Evolutionary conservation across 2,888 invertebrate genomes (phyloP).

Genomic region (Stegophylla sp.): DNA sequence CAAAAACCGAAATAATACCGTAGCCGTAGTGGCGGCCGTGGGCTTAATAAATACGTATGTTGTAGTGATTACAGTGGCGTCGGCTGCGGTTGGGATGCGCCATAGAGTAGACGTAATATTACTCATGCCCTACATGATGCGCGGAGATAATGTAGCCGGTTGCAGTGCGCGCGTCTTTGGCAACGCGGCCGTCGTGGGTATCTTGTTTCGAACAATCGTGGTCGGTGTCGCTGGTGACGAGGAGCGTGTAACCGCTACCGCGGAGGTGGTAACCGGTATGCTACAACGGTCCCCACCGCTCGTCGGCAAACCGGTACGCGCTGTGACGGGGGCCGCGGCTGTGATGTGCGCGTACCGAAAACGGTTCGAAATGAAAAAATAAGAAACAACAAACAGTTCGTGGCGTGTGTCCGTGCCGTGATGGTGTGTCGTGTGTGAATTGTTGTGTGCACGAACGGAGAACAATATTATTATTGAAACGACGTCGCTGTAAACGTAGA

Average conservation of each 20-base stretch:
- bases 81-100: too few species aligned
- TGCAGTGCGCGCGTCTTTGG: too few species aligned
- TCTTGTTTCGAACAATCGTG: too few species aligned
- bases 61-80: too few species aligned
- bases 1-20: neutral
- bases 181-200: too few species aligned
- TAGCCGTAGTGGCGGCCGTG: neutral
- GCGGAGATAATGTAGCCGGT: too few species aligned
- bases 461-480: too few species aligned
- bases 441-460: neutral
- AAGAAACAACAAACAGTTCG: neutral
- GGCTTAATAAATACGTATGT: too few species aligned
- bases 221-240: neutral
- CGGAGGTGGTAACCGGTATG: conserved; percentile 29
- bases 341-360: too few species aligned
- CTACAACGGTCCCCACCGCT: neutral
- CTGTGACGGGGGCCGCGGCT: neutral
- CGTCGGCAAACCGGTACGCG: conserved; percentile 9
- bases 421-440: neutral
- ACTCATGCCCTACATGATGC: too few species aligned
- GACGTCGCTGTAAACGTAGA: too few species aligned
- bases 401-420: neutral
- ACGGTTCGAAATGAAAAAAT: conserved; percentile 10
- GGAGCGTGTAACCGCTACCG: neutral
- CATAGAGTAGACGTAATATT: too few species aligned